These are phyloP conservation scores for Arnoldichthys spilopterus DNA, from an alignment of 2,797 vertebrate species.

Conservation along the genomic window DNA sequence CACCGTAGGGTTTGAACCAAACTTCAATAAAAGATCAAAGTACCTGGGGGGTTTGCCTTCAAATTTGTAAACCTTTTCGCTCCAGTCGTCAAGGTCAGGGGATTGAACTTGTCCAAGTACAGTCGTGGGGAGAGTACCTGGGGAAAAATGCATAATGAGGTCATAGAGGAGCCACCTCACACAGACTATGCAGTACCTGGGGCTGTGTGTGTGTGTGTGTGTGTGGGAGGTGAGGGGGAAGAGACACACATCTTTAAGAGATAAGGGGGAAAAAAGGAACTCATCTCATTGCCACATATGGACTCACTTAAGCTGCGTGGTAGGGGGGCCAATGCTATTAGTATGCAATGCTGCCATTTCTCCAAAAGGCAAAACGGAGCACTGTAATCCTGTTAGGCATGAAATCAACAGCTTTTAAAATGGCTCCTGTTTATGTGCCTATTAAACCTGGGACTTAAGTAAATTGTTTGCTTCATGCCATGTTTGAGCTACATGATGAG, in stretches of 20 bases:
- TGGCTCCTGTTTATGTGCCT: conserved; percentile 68
- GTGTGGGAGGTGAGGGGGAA: conserved; percentile 19
- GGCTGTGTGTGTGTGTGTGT: conserved; percentile 33
- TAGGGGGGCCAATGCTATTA: conserved; percentile 62
- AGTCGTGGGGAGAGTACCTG: conserved; percentile 82
- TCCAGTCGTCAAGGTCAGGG: conserved; percentile 91
- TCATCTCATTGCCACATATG: conserved; percentile 60
- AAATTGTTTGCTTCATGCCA: conserved; percentile 73
- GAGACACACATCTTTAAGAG: conserved; percentile 59
- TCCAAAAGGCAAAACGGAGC: conserved; percentile 65
- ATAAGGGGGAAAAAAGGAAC: conserved; percentile 56
- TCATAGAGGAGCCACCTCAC: conserved; percentile 54
- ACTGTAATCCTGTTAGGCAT: conserved; percentile 76
- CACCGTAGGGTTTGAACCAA: conserved; percentile 43
- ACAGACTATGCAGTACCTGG: conserved; percentile 42
- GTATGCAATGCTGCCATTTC: conserved; percentile 50
- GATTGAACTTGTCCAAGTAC: conserved; percentile 83
- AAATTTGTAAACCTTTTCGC: conserved; percentile 84
- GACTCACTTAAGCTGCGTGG: conserved; percentile 66
- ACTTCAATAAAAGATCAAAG: conserved; percentile 62
- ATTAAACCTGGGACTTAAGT: conserved; percentile 69
- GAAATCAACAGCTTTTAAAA: conserved; percentile 73
- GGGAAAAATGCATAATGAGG: conserved; percentile 57
- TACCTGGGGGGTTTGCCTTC: conserved; percentile 87
- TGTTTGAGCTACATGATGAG: conserved; percentile 66